These are phyloP conservation scores for Acromyrmex charruanus DNA, from an alignment of 1,140 invertebrate species.

Conservation along the genomic window DNA sequence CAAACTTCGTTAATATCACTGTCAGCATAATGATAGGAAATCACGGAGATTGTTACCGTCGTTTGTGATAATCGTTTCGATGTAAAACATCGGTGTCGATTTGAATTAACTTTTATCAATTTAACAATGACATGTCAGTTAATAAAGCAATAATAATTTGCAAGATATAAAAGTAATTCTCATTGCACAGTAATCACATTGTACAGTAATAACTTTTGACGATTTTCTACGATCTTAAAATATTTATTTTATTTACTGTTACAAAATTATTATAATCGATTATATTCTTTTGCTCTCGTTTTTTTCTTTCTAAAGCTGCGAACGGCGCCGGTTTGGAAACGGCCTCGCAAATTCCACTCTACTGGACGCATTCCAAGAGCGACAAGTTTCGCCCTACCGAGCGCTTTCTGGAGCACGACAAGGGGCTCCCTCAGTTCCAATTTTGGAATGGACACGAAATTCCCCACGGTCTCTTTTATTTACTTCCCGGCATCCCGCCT, in stretches of 20 bases:
- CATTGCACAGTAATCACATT: not conserved
- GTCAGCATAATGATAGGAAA: conserved; percentile 9
- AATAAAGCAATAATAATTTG: not conserved
- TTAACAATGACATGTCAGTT: not conserved
- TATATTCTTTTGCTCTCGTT: not conserved
- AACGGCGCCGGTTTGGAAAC: not conserved
- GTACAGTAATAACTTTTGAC: not conserved
- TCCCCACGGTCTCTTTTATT: conserved; percentile 40
- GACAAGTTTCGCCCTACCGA: not conserved
- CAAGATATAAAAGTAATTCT: not conserved
- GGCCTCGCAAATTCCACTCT: conserved; percentile 23
- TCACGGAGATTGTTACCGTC: not conserved
- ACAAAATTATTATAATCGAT: conserved; percentile 13
- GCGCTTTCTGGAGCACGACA: not conserved
- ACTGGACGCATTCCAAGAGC: conserved; percentile 5
- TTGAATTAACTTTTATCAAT: not conserved
- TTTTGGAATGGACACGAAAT: conserved; percentile 67
- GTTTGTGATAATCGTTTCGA: not conserved
- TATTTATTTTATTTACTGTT: not conserved
- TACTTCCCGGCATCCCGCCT: conserved; percentile 35
- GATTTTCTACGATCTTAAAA: not conserved
- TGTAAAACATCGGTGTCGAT: not conserved
- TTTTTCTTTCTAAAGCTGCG: not conserved
- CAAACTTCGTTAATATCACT: conserved; percentile 57
- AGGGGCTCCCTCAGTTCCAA: conserved; percentile 59